Conservation (phyloP, 2,888 invertebrate species). For the Liopterus haemorrhoidalis region DNA sequence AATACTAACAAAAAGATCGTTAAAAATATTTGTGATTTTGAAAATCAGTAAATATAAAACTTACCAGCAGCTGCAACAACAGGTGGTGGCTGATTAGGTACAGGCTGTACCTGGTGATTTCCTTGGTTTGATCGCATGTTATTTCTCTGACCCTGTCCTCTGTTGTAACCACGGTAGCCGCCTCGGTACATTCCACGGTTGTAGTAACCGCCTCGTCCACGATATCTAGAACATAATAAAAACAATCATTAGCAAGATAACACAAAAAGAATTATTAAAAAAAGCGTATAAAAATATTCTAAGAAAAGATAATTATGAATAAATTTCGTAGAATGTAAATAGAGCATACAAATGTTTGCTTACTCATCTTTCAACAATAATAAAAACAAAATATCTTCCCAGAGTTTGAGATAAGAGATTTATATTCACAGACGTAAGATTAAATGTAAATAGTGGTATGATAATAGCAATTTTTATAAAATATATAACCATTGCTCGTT, state of each 20-base stretch:
- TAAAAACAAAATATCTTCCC: slow-evolving; percentile 5
- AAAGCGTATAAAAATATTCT: slow-evolving; percentile 10
- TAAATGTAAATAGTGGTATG: neutral
- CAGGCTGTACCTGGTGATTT: neutral
- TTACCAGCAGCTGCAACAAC: slow-evolving; percentile 31
- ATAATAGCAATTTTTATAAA: too few species aligned
- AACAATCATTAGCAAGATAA: neutral
- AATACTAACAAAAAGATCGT: too few species aligned
- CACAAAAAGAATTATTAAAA: slow-evolving; percentile 9
- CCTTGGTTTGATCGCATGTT: slow-evolving; percentile 21
- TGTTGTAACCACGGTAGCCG: slow-evolving; percentile 47
- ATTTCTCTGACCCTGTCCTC: slow-evolving; percentile 35
- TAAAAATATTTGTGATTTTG: neutral
- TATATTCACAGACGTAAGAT: neutral
- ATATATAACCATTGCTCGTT: too few species aligned
- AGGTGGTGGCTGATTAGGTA: slow-evolving; percentile 26
- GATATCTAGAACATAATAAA: slow-evolving; percentile 45
- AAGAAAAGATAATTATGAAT: neutral
- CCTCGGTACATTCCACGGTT: slow-evolving; percentile 51
- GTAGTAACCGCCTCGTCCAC: slow-evolving; percentile 57
- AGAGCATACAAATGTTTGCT: neutral
- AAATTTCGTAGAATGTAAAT: too few species aligned
- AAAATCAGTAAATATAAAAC: slow-evolving; percentile 7
- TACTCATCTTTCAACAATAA: slow-evolving; percentile 6
- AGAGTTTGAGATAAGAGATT: neutral